Evolutionary conservation across 2,888 invertebrate species (phyloP).

Genomic region (Caenorhabditis sulstoni): DNA sequence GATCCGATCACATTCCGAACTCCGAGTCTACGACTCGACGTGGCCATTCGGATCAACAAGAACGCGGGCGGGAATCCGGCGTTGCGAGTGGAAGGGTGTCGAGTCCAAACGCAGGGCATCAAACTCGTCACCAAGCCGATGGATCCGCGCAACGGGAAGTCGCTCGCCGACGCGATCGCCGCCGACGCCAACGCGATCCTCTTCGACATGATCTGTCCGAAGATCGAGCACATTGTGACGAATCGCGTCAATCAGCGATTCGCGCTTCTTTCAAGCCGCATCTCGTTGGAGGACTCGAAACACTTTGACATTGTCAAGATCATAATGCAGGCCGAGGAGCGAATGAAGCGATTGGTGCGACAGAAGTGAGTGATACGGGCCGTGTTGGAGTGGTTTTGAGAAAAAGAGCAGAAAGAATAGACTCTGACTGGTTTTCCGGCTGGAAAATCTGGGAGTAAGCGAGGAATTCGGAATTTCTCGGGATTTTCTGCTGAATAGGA

Average conservation of each 20-base stretch:
- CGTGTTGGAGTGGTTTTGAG: neutral
- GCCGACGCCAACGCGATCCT: conserved; percentile 58
- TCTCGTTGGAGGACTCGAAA: conserved; percentile 73
- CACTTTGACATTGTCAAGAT: conserved; percentile 73
- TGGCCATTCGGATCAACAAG: conserved; percentile 43
- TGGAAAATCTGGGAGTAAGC: too few relatives aligned
- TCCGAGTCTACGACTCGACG: conserved; percentile 31
- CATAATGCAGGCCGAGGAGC: conserved; percentile 64
- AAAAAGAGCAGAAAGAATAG: too few relatives aligned
- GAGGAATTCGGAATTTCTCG: too few relatives aligned
- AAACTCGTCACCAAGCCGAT: conserved; percentile 54
- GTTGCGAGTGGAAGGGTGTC: conserved; percentile 59
- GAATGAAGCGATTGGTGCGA: conserved; percentile 51
- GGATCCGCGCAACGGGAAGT: conserved; percentile 55
- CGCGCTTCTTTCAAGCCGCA: conserved; percentile 71
- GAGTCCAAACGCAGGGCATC: conserved; percentile 42
- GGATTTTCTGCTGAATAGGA: too few relatives aligned
- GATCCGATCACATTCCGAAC: conserved; percentile 45
- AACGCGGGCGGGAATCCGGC: conserved; percentile 64
- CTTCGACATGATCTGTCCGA: conserved; percentile 61
- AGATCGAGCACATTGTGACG: conserved; percentile 58
- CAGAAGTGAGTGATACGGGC: conserved; percentile 58
- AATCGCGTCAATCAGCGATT: conserved; percentile 74
- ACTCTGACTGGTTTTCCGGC: too few relatives aligned
- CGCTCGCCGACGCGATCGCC: conserved; percentile 59